phyloP scores from a whole-genome alignment of 2,113 vertebrate genomes.

The cattle (Bos taurus) region ARS-UCD2.0 NC_037349.1:32234001-32234500 shows the following conservation, averaged over 20 bases:
- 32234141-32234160: constrained; percentile 41
- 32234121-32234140: constrained; percentile 49
- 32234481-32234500: neutral
- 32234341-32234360: neutral
- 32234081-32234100: neutral
- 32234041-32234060: neutral
- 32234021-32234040: neutral
- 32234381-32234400: neutral
- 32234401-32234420: neutral
- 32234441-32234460: neutral
- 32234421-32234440: neutral
- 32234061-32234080: neutral
- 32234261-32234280: constrained; percentile 48
- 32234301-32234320: neutral
- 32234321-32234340: neutral
- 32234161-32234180: constrained; percentile 69
- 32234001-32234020: neutral
- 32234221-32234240: neutral
- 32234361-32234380: neutral
- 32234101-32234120: constrained; percentile 76
- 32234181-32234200: constrained; percentile 75
- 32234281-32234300: neutral
- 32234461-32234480: neutral
- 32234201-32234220: constrained; percentile 64
- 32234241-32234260: constrained; percentile 72